Conservation (phyloP, 2,888 invertebrate genomes). For the Caenorhabditis angaria region DNA sequence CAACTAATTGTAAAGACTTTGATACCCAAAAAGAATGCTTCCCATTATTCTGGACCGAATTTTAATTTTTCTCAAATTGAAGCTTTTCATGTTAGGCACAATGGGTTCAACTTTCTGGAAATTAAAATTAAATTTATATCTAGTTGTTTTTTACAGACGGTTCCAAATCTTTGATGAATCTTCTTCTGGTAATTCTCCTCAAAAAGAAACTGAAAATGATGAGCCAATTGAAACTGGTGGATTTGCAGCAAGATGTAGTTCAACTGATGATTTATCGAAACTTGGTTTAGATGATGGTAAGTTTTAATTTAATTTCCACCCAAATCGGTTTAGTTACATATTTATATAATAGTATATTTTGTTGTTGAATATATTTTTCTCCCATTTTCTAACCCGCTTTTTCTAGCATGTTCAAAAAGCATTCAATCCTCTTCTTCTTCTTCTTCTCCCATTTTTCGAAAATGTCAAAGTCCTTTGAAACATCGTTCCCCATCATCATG, state of each 20-base stretch:
- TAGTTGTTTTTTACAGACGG: slow-evolving; percentile 21
- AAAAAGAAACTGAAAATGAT: slow-evolving; percentile 7
- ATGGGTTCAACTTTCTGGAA: neutral
- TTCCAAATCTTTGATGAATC: slow-evolving; percentile 29
- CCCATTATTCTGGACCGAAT: too few species aligned
- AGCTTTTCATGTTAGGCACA: too few species aligned
- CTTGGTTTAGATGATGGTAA: slow-evolving; percentile 39
- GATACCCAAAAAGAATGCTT: too few species aligned
- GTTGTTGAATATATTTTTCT: neutral
- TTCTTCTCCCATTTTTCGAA: neutral
- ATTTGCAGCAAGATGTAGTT: slow-evolving; percentile 45
- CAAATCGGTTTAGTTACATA: neutral
- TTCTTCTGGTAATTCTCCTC: slow-evolving; percentile 4
- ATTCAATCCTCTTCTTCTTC: slow-evolving; percentile 1
- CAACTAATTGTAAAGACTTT: too few species aligned
- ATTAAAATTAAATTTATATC: neutral
- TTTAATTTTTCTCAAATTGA: too few species aligned
- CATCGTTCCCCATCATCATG: neutral
- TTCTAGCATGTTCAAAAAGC: slow-evolving; percentile 11
- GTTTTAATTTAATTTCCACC: neutral
- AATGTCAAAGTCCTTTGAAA: neutral
- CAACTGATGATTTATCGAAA: slow-evolving; percentile 44
- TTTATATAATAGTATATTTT: neutral
- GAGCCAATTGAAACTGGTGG: slow-evolving; percentile 12
- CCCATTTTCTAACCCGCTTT: neutral